Base-by-base conservation (phyloP, 2,888 invertebrate species). In the Trissonchulus sp. region DNA sequence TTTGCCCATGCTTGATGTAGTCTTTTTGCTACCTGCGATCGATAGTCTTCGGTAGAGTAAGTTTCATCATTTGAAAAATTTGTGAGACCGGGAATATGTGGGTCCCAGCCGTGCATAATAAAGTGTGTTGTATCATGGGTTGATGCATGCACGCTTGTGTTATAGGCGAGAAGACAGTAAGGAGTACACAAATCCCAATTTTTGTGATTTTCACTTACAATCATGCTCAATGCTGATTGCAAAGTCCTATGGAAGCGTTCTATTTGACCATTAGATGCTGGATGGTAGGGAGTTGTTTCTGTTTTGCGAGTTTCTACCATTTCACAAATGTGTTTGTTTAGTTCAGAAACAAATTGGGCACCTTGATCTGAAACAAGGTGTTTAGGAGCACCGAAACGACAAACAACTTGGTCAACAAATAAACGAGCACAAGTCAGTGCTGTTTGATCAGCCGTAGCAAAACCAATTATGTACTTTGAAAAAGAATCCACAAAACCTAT, bases 401-500 rank as follows among this genome's bases (percentile, higher is more conserved):
- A 23, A n/a, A 60, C 60, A n/a, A 60, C 60, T 18, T n/a, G 18
- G 18, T 60, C 18, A 18, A 60, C 60, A n/a, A 60, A 60, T 18
- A 18, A 60, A 18, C 60, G 18, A n/a, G 60, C 60, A 60, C 18
- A 18, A 60, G 60, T 60, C 60, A 23, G 60, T 60, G 18, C 18
- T 23, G 60, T 23, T n/a, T 60, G 60, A 60, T 60, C 60, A 18
- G 60, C 18, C 18, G n/a, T 18, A 60, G 60, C 60, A 23, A 23
- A n/a, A n/a, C 15, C 34, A 30, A 65, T 65, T 18, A 34, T 34
- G 65, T 15, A 65, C 34, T 65, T 65, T 30, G 65, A 31, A n/a
- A 65, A 65, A 31, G 28, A 34, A 30, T 65, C 65, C 8, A 65
- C 34, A n/a, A 65, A 65, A 34, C 15, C 65, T n/a, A 65, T n/a